Evolutionary conservation across 2,888 invertebrate species (phyloP), one percentile per base, ranked within the genome.

Genomic region (Myopa tessellatipennis): DNA sequence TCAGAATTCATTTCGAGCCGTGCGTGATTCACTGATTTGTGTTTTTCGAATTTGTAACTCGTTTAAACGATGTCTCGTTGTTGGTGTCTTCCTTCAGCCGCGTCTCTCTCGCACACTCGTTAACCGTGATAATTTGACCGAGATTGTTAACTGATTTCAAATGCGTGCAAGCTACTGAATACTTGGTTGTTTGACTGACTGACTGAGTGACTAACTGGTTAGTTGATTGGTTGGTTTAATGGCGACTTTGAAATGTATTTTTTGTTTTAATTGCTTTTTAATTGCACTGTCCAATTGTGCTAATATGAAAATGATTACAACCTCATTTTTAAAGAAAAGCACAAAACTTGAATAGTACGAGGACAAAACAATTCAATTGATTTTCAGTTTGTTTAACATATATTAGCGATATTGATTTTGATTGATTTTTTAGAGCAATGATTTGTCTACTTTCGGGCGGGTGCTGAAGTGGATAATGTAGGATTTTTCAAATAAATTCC

Each of bases 1-100:
- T 89, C 89, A 79, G 89, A 88, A 85, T 89, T 89, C 89, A 90
- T 89, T 85, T 84, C 86, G 84, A 84, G 82, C 83, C 80, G 81
- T 83, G 83, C 80, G 81, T 83, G 83, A 81, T 82, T 82, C 83
- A 75, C 75, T 45, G 58, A 60, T 40, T 69, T 38, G 58, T 4
- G 14, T 74, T 74, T 74, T 74, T 69, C n/a, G 4, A 67, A 18
- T 65, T n/a, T n/a, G n/a, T 68, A 74, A 68, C 74, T 74, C 67
- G 74, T 67, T 74, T 65, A 55, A 68, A 18, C 52, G 61, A 18
- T n/a, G 73, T 73, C 60, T 73, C 60, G 65, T 36, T 65, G 61
- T 50, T 74, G 63, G n/a, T 50, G 73, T 50, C 14, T n/a, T 10
- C 63, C 38, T n/a, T 10, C 63, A n/a, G 34, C 73, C 36, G n/a